These are phyloP conservation scores for Corythornis madagascariensis DNA, from an alignment of 2,113 vertebrate species.

Conservation along the genomic window DNA sequence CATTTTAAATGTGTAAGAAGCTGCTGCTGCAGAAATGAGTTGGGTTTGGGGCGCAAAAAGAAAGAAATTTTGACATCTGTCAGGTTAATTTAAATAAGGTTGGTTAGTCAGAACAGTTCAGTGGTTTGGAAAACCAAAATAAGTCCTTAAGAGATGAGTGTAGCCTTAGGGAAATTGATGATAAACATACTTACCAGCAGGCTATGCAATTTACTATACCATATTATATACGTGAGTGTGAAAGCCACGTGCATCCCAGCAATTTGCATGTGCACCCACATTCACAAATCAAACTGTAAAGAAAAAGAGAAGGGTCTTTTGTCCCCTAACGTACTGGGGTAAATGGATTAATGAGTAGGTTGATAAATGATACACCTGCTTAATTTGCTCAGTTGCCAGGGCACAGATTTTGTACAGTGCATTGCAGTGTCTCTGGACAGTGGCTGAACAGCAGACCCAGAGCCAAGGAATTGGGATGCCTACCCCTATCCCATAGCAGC, in stretches of 20 bases:
- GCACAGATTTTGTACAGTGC: neutral
- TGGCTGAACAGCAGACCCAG: neutral
- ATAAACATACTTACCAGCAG: neutral
- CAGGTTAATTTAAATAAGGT: constrained; percentile 25
- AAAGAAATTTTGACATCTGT: constrained; percentile 22
- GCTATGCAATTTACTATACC: neutral
- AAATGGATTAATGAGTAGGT: neutral
- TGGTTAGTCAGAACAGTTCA: constrained; percentile 37
- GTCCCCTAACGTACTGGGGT: neutral
- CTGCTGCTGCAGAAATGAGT: neutral
- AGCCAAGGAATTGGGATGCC: neutral
- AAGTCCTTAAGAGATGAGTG: neutral
- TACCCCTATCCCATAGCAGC: neutral
- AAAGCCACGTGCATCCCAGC: neutral
- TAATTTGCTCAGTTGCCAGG: neutral
- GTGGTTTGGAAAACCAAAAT: constrained; percentile 30
- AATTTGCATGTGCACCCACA: neutral
- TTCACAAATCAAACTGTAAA: neutral
- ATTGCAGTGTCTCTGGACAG: neutral
- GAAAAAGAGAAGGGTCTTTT: neutral
- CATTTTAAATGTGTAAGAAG: neutral
- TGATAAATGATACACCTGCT: neutral
- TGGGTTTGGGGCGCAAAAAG: neutral
- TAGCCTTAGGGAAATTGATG: neutral
- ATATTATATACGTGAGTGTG: neutral